Conservation (phyloP, 2,113 vertebrate genomes). For the Isurus oxyrinchus region DNA sequence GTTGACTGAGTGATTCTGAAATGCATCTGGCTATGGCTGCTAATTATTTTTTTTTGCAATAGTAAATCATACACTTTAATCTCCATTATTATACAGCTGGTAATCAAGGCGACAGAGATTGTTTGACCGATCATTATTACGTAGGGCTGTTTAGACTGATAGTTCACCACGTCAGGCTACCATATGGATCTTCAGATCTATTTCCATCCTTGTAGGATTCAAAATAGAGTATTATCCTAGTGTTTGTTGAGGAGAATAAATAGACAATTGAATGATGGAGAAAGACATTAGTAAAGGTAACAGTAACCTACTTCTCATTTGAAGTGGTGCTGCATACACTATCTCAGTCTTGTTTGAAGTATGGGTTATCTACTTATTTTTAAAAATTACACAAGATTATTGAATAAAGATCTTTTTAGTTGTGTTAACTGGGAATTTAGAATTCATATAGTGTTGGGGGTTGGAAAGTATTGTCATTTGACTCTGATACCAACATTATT, state of each 20-base stretch:
- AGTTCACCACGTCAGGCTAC: background rate
- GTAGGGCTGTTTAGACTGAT: background rate
- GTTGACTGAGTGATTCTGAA: background rate
- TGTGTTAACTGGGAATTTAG: background rate
- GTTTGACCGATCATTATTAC: background rate
- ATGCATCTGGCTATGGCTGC: background rate
- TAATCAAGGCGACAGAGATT: too few species aligned
- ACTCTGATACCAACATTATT: background rate
- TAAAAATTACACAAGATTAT: background rate
- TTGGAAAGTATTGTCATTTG: background rate
- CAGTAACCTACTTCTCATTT: background rate
- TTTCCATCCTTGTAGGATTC: background rate
- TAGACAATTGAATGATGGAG: background rate
- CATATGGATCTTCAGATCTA: background rate
- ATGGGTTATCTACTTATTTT: background rate
- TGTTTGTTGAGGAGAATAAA: background rate
- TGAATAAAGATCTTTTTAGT: background rate
- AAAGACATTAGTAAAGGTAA: background rate
- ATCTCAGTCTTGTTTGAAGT: background rate
- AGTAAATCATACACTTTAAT: too few species aligned
- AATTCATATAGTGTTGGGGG: background rate
- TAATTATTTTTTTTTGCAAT: background rate
- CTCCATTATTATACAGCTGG: too few species aligned
- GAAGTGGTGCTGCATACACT: background rate
- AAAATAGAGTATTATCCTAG: background rate